A percentile compares a stretch with the other conserved stretches of the same genome.
Evolutionary conservation across 2,797 vertebrate species (phyloP).

Genomic region (Labroides dimidiatus): DNA sequence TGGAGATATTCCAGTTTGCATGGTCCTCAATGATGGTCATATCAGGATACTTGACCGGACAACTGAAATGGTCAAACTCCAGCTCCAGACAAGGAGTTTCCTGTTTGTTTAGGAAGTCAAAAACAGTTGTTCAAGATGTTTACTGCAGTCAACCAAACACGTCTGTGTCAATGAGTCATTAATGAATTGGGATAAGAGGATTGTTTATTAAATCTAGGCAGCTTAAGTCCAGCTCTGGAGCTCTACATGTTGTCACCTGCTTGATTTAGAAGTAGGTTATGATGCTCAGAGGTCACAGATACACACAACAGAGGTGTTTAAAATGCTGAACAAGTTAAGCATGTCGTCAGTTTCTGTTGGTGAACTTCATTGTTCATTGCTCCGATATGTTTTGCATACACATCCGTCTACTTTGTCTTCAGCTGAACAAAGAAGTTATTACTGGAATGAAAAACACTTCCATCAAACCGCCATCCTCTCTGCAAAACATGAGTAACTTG

Average conservation of each 20-base stretch:
- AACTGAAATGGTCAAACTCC: conserved; percentile 98
- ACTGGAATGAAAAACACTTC: background rate
- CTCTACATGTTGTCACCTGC: conserved; percentile 28
- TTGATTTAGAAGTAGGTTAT: conserved; percentile 34
- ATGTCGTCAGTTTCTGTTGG: background rate
- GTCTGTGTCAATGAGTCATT: conserved; percentile 52
- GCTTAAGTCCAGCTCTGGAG: conserved; percentile 49
- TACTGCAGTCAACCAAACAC: conserved; percentile 44
- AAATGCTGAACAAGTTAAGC: conserved; percentile 5
- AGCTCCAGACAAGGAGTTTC: conserved; percentile 98
- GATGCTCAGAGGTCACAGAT: conserved; percentile 38
- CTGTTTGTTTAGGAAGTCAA: conserved; percentile 65
- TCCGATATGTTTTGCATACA: background rate
- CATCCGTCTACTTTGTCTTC: background rate
- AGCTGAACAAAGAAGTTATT: background rate
- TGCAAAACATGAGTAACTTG: background rate
- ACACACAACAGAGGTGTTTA: background rate
- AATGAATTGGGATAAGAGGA: conserved; percentile 62
- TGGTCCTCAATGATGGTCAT: conserved; percentile 95
- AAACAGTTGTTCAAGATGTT: conserved; percentile 41
- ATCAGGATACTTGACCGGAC: conserved; percentile 96
- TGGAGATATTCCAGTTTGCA: conserved; percentile 95
- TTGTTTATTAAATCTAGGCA: conserved; percentile 43
- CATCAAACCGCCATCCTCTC: background rate
- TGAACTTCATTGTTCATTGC: background rate